Evolutionary conservation across 2,113 vertebrate genomes (phyloP), one percentile per base, ranked within the genome.

Genomic region (Takifugu flavidus): DNA sequence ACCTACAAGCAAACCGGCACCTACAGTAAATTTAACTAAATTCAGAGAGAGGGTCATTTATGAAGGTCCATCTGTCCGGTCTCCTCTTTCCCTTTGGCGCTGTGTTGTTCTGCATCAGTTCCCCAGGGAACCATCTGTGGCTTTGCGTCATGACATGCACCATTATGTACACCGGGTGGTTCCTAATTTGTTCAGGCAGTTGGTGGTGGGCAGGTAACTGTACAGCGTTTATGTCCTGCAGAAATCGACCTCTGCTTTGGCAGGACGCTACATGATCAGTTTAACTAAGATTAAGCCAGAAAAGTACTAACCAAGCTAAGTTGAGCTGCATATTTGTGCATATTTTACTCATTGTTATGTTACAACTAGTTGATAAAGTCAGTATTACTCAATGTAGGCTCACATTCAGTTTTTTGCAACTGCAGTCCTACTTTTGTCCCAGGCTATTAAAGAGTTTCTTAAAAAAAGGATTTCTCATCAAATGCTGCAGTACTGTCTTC

Each of bases 381-480:
- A 39, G 0, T 39, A 39, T 6, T 11, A 3, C 8, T 39, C 11
- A 39, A 39, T 10, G 34, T 10, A 39, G 34, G 34, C 34, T 10
- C 3, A 11, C 34, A 11, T 39, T 39, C 8, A 39, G 34, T 39
- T 39, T 39, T 39, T 39, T 39, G 8, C 2, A 39, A 39, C 34
- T 39, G 34, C 34, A 39, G 34, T 39, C 34, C 8, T 39, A 10
- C 8, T 39, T 39, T 39, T 39, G 11, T 39, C 11, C 34, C 8
- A 39, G 7, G 34, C 34, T 39, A 11, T 39, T 39, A 10, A 7
- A 39, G 11, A 39, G 34, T 39, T 39, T 10, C 34, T 39, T 10
- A 39, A 39, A 20, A 39, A 39, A 39, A 10, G 4, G 1, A 76
- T 66, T 62, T 68, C 61, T 61, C 57, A 56, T 70, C 51, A 72